phyloP scores from a whole-genome alignment of 2,888 invertebrate species.

The Drosophila prostipennis region DNA sequence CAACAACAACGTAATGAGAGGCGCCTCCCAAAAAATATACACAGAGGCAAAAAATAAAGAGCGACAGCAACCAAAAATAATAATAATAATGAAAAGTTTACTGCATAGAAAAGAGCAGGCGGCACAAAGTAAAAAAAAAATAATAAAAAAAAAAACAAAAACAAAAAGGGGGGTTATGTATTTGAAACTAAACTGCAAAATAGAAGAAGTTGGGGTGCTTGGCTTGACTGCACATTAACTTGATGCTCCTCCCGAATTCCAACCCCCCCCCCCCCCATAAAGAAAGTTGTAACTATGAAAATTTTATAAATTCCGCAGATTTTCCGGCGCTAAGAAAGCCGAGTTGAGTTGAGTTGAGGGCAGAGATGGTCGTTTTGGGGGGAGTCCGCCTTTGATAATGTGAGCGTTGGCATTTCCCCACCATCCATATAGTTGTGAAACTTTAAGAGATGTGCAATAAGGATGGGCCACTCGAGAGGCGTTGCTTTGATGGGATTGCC shows the following conservation, averaged over 20 bases:
- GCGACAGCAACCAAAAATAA: constrained; percentile 51
- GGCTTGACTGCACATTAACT: constrained; percentile 69
- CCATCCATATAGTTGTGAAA: constrained; percentile 36
- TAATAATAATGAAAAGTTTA: constrained; percentile 73
- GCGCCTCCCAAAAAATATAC: constrained; percentile 42
- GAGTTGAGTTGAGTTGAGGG: constrained; percentile 30
- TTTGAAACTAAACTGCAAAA: constrained; percentile 79
- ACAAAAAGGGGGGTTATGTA: constrained; percentile 48
- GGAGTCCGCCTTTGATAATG: constrained; percentile 45
- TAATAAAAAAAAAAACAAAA: not conserved
- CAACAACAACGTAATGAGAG: constrained; percentile 47
- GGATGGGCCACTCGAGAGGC: constrained; percentile 67
- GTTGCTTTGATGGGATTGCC: constrained; percentile 65
- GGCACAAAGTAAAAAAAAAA: constrained; percentile 52
- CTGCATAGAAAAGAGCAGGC: constrained; percentile 61
- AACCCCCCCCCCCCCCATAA: constrained; percentile 46
- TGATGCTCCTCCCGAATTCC: constrained; percentile 35
- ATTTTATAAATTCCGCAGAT: constrained; percentile 81
- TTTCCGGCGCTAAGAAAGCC: constrained; percentile 75
- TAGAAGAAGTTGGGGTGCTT: constrained; percentile 55
- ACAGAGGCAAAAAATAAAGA: constrained; percentile 11
- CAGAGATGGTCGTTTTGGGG: constrained; percentile 41
- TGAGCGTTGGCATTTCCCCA: constrained; percentile 49
- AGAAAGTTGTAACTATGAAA: constrained; percentile 82
- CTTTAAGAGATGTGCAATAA: constrained; percentile 18